Conservation (phyloP, 2,888 invertebrate genomes). For the Agrochola macilenta region DNA sequence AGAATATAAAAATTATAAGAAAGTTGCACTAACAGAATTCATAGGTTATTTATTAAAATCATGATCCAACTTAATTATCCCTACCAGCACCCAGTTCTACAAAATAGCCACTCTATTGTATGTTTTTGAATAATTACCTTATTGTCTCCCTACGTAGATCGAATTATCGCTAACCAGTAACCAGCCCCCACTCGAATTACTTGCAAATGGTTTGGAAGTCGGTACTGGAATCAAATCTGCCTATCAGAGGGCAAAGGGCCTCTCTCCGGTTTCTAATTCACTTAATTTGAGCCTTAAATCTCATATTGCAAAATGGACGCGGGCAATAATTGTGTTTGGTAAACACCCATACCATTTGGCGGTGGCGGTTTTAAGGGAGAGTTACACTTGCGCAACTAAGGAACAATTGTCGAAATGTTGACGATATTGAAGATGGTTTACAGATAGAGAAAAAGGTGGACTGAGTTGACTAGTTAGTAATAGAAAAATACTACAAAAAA, state of each 20-base stretch:
- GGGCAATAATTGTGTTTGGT: conserved; percentile 87
- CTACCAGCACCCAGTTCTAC: no score
- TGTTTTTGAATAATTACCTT: conserved; percentile 41
- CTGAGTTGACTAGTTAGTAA: not conserved
- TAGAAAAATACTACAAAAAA: not conserved
- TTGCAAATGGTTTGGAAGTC: conserved; percentile 63
- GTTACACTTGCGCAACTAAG: conserved; percentile 19
- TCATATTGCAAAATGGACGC: conserved; percentile 89
- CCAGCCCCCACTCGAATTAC: conserved; percentile 59
- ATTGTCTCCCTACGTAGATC: conserved; percentile 38
- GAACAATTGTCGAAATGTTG: not conserved
- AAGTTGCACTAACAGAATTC: no score
- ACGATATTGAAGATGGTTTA: not conserved
- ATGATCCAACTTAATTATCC: no score
- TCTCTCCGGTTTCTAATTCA: conserved; percentile 85
- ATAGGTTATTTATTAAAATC: no score
- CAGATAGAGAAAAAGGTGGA: not conserved
- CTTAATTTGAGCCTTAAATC: conserved; percentile 89
- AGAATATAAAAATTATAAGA: no score
- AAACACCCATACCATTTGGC: conserved; percentile 77
- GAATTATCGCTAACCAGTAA: conserved; percentile 56
- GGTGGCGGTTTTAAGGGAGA: conserved; percentile 20
- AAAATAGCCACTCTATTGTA: conserved; percentile 21
- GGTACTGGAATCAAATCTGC: conserved; percentile 59
- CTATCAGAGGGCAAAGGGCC: conserved; percentile 69